phyloP scores from a whole-genome alignment of 2,113 vertebrate genomes.

The Mystacornis crossleyi region DNA sequence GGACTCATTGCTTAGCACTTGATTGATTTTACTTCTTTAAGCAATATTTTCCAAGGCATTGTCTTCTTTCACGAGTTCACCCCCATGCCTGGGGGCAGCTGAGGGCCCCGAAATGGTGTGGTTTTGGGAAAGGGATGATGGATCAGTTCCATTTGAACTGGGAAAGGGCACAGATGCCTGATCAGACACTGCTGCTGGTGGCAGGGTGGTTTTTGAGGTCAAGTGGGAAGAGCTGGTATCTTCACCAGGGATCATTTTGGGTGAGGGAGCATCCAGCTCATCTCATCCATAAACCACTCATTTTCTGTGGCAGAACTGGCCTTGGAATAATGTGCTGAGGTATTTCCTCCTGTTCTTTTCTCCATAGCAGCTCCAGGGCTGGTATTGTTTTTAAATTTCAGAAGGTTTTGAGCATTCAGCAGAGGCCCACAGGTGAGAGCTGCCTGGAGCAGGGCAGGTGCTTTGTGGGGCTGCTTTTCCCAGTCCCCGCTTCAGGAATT shows the following conservation, averaged over 20 bases:
- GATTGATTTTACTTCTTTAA: not conserved
- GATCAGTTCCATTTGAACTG: not conserved
- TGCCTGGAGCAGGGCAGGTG: not conserved
- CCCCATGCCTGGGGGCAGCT: not conserved
- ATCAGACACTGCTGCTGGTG: not conserved
- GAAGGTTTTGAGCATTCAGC: fast-evolving
- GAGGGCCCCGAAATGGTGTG: not conserved
- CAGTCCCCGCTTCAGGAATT: not conserved
- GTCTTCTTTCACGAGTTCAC: not conserved
- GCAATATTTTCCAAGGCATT: not conserved
- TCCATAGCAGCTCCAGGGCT: not conserved
- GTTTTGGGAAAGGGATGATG: not conserved
- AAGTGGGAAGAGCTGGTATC: not conserved
- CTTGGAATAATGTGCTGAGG: fast-evolving
- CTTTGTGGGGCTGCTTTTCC: not conserved
- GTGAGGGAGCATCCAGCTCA: not conserved
- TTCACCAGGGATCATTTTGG: not conserved
- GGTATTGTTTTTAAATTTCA: fast-evolving
- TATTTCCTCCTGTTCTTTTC: not conserved
- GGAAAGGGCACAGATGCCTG: not conserved
- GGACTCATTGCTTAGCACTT: not conserved
- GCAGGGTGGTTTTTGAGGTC: not conserved
- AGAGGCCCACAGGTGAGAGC: fast-evolving
- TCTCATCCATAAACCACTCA: not conserved
- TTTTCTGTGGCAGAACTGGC: not conserved